Conservation (phyloP, 2,888 invertebrate species). For the Sphaerophoria taeniata region DNA sequence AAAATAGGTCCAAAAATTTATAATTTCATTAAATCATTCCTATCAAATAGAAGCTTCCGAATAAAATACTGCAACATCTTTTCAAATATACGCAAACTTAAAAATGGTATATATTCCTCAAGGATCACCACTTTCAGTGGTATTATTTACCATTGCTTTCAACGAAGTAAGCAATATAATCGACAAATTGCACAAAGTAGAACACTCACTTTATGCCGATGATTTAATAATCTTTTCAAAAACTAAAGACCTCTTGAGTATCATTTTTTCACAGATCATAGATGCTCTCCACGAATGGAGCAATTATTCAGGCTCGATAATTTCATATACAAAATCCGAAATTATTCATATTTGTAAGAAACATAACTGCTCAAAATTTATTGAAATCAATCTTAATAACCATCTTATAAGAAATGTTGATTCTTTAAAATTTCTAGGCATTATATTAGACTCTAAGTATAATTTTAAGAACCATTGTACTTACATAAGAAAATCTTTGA, state of each 20-base stretch:
- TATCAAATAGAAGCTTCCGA: constrained; percentile 46
- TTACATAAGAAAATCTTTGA: constrained; percentile 19
- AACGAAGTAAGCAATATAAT: constrained; percentile 50
- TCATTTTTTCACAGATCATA: not conserved
- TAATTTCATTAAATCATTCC: constrained; percentile 39
- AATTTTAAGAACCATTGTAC: constrained; percentile 19
- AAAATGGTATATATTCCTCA: constrained; percentile 31
- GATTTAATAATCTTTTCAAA: constrained; percentile 14
- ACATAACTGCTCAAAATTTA: constrained; percentile 8
- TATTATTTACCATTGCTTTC: constrained; percentile 57
- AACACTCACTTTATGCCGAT: constrained; percentile 19
- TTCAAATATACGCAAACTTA: not conserved
- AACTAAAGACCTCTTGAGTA: not conserved
- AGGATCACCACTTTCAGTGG: constrained; percentile 52
- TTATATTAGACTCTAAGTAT: constrained; percentile 16
- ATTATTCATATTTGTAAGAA: constrained; percentile 45
- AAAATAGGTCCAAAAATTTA: constrained; percentile 16
- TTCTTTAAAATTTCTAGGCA: constrained; percentile 20
- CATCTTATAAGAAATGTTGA: constrained; percentile 16
- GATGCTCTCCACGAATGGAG: constrained; percentile 2
- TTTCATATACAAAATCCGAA: constrained; percentile 11
- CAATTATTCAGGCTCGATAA: not conserved
- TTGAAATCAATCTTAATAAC: constrained; percentile 27
- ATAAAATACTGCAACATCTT: constrained; percentile 29
- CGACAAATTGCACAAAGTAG: not conserved